Conservation (phyloP, 2,888 invertebrate species). For the Coleophora deauratella region DNA sequence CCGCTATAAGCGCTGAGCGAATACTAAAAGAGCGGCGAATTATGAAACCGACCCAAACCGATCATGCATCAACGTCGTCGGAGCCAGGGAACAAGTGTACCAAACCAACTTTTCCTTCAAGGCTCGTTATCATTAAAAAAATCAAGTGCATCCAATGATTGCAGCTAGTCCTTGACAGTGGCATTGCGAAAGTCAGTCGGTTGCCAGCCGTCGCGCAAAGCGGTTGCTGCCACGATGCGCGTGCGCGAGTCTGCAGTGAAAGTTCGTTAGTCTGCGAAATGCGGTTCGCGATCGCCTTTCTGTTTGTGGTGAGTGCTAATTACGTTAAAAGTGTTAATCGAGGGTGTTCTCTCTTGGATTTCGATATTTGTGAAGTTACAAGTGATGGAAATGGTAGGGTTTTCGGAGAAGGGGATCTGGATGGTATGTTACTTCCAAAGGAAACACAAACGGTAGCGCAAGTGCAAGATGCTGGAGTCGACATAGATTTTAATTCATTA, state of each 20-base stretch:
- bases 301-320: slow-evolving; percentile 71
- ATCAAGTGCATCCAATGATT: slow-evolving; percentile 38
- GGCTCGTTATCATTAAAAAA: slow-evolving; percentile 31
- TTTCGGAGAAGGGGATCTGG: slow-evolving; percentile 3
- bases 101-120: slow-evolving; percentile 46
- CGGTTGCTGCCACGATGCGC: slow-evolving; percentile 52
- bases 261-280: slow-evolving; percentile 65
- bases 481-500: too few relatives aligned
- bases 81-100: slow-evolving; percentile 24
- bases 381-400: slow-evolving; percentile 11
- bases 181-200: slow-evolving; percentile 40
- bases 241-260: slow-evolving; percentile 56
- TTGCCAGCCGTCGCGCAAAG: slow-evolving; percentile 41
- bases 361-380: slow-evolving; percentile 18
- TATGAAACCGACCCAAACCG: neutral
- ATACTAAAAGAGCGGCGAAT: slow-evolving; percentile 1
- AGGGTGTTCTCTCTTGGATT: slow-evolving; percentile 39
- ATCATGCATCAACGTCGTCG: slow-evolving; percentile 4
- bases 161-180: slow-evolving; percentile 51
- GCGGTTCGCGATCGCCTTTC: slow-evolving; percentile 65
- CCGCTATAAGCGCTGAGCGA: neutral
- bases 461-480: too few relatives aligned
- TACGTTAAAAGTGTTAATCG: slow-evolving; percentile 52
- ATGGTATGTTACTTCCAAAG: slow-evolving; percentile 16
- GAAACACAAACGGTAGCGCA: too few relatives aligned